Conservation (phyloP, 2,113 vertebrate genomes). For the Hassar affinis region DNA sequence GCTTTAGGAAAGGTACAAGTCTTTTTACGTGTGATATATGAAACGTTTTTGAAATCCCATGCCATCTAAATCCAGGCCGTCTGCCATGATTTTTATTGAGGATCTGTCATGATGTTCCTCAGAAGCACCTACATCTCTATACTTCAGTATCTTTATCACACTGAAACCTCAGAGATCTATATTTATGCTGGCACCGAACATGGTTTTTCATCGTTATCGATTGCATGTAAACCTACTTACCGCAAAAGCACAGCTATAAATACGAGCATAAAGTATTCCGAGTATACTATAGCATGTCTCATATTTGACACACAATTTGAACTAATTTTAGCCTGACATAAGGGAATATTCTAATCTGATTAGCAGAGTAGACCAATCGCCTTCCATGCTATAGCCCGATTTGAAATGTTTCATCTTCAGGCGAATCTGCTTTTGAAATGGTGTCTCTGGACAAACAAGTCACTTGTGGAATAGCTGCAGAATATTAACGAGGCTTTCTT, state of each 20-base stretch:
- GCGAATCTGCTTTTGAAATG: conserved; percentile 69
- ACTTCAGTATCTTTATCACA: conserved; percentile 10
- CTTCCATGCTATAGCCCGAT: conserved; percentile 64
- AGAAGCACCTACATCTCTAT: conserved; percentile 47
- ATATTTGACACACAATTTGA: conserved; percentile 27
- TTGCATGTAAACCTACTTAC: background rate
- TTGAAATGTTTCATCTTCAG: conserved; percentile 67
- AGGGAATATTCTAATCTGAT: conserved; percentile 41
- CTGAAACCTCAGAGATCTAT: background rate
- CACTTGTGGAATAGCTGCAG: conserved; percentile 61
- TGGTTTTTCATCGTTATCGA: background rate
- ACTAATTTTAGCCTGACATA: conserved; percentile 46
- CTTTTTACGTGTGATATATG: background rate
- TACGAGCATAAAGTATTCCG: background rate
- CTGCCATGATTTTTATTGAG: conserved; percentile 82
- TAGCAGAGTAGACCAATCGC: conserved; percentile 21
- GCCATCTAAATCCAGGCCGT: conserved; percentile 75
- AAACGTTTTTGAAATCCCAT: conserved; percentile 87
- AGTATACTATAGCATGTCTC: conserved; percentile 4
- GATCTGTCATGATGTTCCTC: conserved; percentile 79
- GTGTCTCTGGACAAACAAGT: conserved; percentile 70
- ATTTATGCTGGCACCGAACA: conserved; percentile 4
- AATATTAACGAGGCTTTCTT: conserved; percentile 76
- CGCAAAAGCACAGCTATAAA: background rate
- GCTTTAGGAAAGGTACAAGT: background rate